Base-by-base conservation (phyloP, 2,888 invertebrate genomes). In the Sphaerolaimus hirsutus region DNA sequence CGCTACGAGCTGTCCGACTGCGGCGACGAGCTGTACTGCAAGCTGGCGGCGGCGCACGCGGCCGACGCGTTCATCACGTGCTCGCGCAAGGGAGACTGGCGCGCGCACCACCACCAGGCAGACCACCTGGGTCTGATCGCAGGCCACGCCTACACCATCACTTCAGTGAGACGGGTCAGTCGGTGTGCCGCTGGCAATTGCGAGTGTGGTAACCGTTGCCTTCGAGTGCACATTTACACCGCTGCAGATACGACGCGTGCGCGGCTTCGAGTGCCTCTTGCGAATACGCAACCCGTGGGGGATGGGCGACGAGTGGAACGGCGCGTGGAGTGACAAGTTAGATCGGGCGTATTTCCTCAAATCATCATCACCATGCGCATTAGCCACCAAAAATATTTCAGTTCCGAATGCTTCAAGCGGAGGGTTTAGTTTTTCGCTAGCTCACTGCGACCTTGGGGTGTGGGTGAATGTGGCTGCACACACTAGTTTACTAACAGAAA, bases 131-230 rank as follows among this genome's bases (percentile, higher is more conserved):
- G 69, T 2, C 55, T 69, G 43, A 64, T 68, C 5, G 61, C 66
- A 41, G 69, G 68, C 17, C 68, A 68, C 56, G 68, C 69, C 19
- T 69, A 69, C 56, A 67, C 68, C 2, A 60, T 69, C 41, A 66
- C 67, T 14, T 64, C 59, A 12, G 63, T 65, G 36, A 59, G 61
- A 41, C 58, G 59, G 53, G 62, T 68, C 48, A 52, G 62, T 68
- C 48, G 10, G 50, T 40, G 22, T 23, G 10, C 37, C 4, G 37
- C 37, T 37, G 10, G 17, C 10, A 5, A n/a, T 19, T n/a, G 4
- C 4, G 4, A n/a, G 7, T 5, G 10, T 19, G 19, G 5, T 5
- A 37, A 37, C 37, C 4, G 10, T 5, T 5, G 10, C 17, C 10
- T 12, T 12, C 32, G 10, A 17, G 32, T 32, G 17, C 17, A 17